Base-by-base conservation (phyloP, 2,113 vertebrate genomes). In the Centropristis striata region DNA sequence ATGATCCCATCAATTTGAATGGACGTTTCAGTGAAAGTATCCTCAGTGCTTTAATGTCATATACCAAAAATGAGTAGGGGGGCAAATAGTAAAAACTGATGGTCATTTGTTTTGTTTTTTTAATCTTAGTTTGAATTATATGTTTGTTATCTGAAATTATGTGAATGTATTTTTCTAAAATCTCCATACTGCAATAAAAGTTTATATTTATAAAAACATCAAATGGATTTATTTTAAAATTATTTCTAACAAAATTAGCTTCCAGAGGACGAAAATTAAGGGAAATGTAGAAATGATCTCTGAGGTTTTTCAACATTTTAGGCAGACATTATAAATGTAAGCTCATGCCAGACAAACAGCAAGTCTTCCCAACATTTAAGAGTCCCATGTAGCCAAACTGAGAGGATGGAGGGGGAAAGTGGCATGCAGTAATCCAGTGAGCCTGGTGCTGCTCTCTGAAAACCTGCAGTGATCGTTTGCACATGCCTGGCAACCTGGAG, bases 121-220 rank as follows among this genome's bases (percentile, higher is more conserved):
- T n/a, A 42, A 91, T 90, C 88, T 93, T 93, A 92, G 93, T 92
- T 92, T 93, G 92, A 96, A 95, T 94, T 96, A 94, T 95, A 95
- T 96, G 96, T 98, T 95, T 97, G 96, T 97, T 97, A 97, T 97
- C 95, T 97, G 96, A 98, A 97, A 98, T 98, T 96, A 97, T 97
- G 96, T 97, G 97, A 97, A 98, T 97, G 98, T 99, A 99, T 98
- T 99, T 99, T 99, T 99, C 97, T 99, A 99, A n/a, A 98, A 92
- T 96, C 96, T 96, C 95, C 95, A 96, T 97, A 95, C 96, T 97
- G 95, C 91, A 99, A 98, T 99, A 98, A 98, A 99, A 96, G 97
- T 95, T 98, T 98, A 99, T 98, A 98, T 98, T 98, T 98, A 98
- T 98, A 98, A 96, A 95, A 96, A 96, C 11, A 36, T 84, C 74